Base-by-base conservation (phyloP, 2,888 invertebrate genomes). In the Epirrita christyi region DNA sequence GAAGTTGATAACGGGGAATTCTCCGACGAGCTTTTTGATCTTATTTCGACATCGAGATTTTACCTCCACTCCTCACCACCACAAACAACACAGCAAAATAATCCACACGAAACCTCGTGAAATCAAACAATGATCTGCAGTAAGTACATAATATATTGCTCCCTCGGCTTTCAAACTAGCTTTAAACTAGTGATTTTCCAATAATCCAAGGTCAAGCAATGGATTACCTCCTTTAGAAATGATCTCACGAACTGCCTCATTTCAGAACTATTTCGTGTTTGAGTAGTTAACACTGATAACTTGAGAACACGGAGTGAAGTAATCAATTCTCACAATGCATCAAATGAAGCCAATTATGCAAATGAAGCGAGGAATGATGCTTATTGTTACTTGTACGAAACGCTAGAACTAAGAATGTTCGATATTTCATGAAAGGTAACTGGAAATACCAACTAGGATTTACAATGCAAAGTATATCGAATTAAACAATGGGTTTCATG, bases 321-420 rank as follows among this genome's bases (percentile, higher is more conserved):
- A 73, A 76, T 72, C 70, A 71, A 72, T 69, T 70, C 50, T 58
- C 61, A 60, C 66, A 64, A 64, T 64, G 67, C 64, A 62, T 64
- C 40, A 61, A 78, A 78, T 78, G 76, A 73, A 75, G 66, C 48
- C 77, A 79, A 81, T 85, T 80, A 83, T 78, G 77, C 70, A 74
- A 75, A 80, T 75, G 63, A 40, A 34, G 21, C n/a, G 48, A 49
- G 44, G 40, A 43, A 46, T 54, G 44, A 50, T 21, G n/a, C 6
- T 8, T 34, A 55, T 45, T 56, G 53, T 61, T 47, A 13, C 38
- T 34, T 46, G 27, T 40, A n/a, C 47, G 32, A 53, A 40, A 32
- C 27, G 4, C 2, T 21, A 4, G 21, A 21, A 21, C 21, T 21
- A 21, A n/a, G 21, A 21, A 21, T 21, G 21, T 21, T 21, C 21